Conservation (phyloP, 2,113 vertebrate species). For the Nipponia nippon region DNA sequence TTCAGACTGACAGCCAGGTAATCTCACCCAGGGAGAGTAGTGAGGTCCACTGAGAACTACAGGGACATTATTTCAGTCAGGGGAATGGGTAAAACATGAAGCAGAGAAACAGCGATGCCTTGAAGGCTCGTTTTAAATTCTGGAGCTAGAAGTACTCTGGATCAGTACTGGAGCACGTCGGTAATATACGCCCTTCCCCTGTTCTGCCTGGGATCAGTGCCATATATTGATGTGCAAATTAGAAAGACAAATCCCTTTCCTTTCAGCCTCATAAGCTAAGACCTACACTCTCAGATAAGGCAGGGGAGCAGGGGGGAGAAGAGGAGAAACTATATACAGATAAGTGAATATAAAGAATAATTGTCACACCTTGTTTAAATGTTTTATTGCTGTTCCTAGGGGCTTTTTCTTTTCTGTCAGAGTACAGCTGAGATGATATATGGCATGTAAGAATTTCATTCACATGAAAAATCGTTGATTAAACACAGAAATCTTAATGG, state of each 20-base stretch:
- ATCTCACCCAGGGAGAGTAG: neutral
- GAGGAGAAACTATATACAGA: neutral
- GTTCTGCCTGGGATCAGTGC: neutral
- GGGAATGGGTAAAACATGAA: neutral
- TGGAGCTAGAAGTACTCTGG: neutral
- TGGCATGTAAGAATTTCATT: neutral
- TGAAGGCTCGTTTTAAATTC: neutral
- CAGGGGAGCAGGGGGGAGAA: accelerated
- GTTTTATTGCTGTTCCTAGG: neutral
- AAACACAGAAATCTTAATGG: neutral
- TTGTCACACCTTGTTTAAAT: neutral
- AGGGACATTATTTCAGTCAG: neutral
- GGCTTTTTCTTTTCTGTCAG: neutral
- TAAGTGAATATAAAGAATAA: constrained; percentile 5
- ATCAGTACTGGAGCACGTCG: neutral
- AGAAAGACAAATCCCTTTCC: constrained; percentile 1
- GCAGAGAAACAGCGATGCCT: neutral
- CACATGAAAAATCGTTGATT: constrained; percentile 9
- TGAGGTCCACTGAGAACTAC: neutral
- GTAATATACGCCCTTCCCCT: neutral
- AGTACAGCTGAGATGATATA: neutral
- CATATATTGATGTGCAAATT: constrained; percentile 6
- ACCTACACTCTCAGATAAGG: neutral
- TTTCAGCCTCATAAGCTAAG: neutral
- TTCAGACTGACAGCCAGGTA: neutral